Evolutionary conservation across 1,140 invertebrate genomes (phyloP).

Genomic region (Drosophila teissieri): DNA sequence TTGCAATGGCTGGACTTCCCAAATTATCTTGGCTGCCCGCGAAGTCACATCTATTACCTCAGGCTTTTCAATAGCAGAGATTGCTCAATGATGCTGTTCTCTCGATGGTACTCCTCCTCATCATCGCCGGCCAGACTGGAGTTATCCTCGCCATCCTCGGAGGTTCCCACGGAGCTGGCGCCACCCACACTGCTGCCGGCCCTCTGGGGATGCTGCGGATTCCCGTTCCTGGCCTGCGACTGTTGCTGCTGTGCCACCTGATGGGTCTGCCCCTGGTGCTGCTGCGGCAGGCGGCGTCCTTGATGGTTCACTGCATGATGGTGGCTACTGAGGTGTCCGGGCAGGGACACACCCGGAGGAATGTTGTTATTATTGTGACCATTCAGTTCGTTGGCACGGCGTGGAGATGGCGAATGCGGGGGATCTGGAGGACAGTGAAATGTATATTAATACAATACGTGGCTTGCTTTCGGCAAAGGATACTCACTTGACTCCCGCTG

Average conservation of each 20-base stretch:
- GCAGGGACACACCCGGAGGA: conserved; percentile 45
- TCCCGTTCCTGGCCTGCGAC: conserved; percentile 24
- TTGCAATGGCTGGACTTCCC: conserved; percentile 89
- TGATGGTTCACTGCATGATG: conserved; percentile 19
- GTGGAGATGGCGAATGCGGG: conserved; percentile 78
- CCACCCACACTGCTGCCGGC: conserved; percentile 68
- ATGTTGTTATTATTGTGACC: conserved; percentile 73
- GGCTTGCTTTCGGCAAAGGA: background rate
- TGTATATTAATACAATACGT: conserved; percentile 11
- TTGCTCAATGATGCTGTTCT: conserved; percentile 87
- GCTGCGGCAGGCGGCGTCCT: conserved; percentile 21
- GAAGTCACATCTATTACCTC: conserved; percentile 91
- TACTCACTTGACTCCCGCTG: conserved; percentile 86
- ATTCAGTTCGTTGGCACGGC: conserved; percentile 71
- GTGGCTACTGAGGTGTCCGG: conserved; percentile 49
- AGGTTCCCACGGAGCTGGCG: conserved; percentile 87
- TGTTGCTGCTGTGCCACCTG: conserved; percentile 34
- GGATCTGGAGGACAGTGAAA: conserved; percentile 65
- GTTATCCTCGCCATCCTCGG: conserved; percentile 90
- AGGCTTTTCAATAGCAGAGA: conserved; percentile 90
- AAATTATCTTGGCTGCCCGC: conserved; percentile 91
- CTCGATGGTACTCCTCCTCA: conserved; percentile 86
- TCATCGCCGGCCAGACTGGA: conserved; percentile 87
- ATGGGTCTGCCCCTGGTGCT: conserved; percentile 13
- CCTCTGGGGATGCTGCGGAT: conserved; percentile 30